Evolutionary conservation across 2,797 vertebrate species (phyloP), one percentile per base, ranked within the genome.

Genomic region (Hoplostethus atlanticus): DNA sequence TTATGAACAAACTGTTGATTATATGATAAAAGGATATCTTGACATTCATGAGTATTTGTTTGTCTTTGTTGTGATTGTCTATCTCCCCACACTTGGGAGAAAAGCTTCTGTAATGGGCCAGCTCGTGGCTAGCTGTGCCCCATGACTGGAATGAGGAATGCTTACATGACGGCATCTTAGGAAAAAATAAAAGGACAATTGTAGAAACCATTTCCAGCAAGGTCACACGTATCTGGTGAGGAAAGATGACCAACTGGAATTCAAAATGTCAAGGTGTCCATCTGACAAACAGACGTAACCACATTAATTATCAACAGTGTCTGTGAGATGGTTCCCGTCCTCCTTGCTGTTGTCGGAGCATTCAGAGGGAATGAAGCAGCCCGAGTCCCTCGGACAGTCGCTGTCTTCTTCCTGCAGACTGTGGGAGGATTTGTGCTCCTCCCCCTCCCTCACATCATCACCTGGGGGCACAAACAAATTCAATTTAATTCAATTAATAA

Each of bases 351-450:
- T 94, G 79, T 99, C 97, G 56, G 97, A 95, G 92, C 96, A 96
- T 93, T 96, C 97, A 36, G 96, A 95, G 5, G 97, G 96, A 73
- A 97, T 96, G 74, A 98, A 98, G 86, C 98, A 99, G 64, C 98
- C 98, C 0, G 98, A 99, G 93, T 99, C 98, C 94, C 97, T 95
- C 50, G 96, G 96, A 92, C 97, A 98, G 88, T 99, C 96, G 42
- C 95, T 96, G 65, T 93, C 93, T 48, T 96, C 95, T 80, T 94
- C 93, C 67, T 91, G 79, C 2, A 38, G 78, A 4, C 90, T 91
- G 80, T 91, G 85, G 54, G 87, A 64, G 0, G 89, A 92, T 64
- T 28, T 83, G 0, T 92, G 91, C 76, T 94, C 93, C 76, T 94
- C 94, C 61, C 2, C 93, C 85, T 83, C 84, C 15, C 50, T 89